A percentile compares a stretch with the other conserved stretches of the same genome.
Conservation (phyloP, 1,140 invertebrate species). For the Protaetia brevitarsis region DNA sequence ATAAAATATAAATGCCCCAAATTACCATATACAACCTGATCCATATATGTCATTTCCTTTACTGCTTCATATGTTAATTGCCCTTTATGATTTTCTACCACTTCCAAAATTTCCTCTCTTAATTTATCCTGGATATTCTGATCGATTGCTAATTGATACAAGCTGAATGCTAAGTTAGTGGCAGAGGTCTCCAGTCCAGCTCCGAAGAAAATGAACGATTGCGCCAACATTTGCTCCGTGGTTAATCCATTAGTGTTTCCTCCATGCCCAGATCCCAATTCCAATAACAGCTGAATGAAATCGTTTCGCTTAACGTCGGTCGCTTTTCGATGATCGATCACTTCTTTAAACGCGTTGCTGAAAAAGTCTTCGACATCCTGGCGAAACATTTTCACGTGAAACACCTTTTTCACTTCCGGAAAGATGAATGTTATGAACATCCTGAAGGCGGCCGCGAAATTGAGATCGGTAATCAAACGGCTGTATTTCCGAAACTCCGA, state of each 20-base stretch:
- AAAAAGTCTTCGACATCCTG: neutral
- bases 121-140: constrained; percentile 51
- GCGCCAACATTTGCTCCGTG: constrained; percentile 19
- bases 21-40: constrained; percentile 52
- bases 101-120: constrained; percentile 50
- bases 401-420: neutral
- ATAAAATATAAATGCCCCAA: too few relatives aligned
- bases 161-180: constrained; percentile 47
- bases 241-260: neutral
- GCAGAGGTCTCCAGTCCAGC: constrained; percentile 55
- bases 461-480: neutral
- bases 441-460: neutral
- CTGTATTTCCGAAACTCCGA: constrained; percentile 45
- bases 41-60: constrained; percentile 57
- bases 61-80: constrained; percentile 57
- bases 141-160: constrained; percentile 53
- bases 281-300: constrained; percentile 55
- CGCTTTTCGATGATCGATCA: constrained; percentile 50
- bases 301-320: constrained; percentile 51
- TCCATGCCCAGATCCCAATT: constrained; percentile 43
- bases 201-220: constrained; percentile 40
- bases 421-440: neutral
- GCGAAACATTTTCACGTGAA: neutral
- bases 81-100: constrained; percentile 50
- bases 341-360: constrained; percentile 34